Evolutionary conservation across 2,797 vertebrate species (phyloP).

Genomic region (Chiropotes sagulatus): DNA sequence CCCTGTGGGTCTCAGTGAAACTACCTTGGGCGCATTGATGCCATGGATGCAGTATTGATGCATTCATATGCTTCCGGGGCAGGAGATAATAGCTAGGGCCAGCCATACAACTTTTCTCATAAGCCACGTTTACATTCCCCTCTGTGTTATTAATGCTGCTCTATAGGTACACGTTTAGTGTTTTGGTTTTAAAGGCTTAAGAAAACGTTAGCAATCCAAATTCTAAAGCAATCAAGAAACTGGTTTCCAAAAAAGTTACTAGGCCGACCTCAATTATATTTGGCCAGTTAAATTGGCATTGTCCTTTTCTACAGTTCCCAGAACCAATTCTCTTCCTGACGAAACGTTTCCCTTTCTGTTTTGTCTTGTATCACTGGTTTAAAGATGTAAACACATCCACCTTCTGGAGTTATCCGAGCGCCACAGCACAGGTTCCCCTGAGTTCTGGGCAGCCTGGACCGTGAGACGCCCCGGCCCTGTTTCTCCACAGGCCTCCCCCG

Average conservation of each 20-base stretch:
- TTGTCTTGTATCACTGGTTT: background rate
- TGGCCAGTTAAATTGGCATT: background rate
- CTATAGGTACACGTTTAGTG: background rate
- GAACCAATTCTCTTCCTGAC: background rate
- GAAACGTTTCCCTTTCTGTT: background rate
- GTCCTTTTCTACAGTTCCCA: background rate
- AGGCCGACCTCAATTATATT: background rate
- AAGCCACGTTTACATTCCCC: background rate
- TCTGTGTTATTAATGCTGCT: background rate
- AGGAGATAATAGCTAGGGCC: background rate
- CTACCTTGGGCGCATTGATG: background rate
- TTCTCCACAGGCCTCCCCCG: background rate
- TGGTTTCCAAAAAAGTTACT: conserved; percentile 27
- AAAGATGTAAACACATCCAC: background rate
- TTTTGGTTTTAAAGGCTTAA: conserved; percentile 46
- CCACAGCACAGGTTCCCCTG: background rate
- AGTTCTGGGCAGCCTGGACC: background rate
- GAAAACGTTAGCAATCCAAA: conserved; percentile 33
- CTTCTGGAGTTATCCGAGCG: background rate
- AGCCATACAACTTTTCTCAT: background rate
- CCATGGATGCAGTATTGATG: rapidly evolving
- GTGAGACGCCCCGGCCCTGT: background rate
- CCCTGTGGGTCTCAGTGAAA: background rate
- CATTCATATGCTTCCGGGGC: background rate
- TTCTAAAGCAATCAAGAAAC: conserved; percentile 33